A percentile compares a stretch with the other conserved stretches of the same genome.
Conservation (phyloP, 2,888 invertebrate species). For the Apotomis turbidana region DNA sequence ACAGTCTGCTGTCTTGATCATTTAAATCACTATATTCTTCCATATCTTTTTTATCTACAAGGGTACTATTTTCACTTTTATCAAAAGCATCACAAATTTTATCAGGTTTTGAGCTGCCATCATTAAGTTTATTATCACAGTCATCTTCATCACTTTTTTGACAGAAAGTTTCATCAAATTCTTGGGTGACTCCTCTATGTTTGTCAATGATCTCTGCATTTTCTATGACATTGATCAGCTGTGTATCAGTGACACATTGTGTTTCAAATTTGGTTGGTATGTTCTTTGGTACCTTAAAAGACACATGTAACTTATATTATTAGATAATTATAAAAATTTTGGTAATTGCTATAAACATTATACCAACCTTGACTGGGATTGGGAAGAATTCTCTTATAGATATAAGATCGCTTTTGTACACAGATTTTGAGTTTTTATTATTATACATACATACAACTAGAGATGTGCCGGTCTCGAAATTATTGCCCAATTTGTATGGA, state of each 20-base stretch:
- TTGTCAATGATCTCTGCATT: slow-evolving; percentile 61
- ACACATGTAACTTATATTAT: slow-evolving; percentile 5
- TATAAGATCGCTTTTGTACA: too few species aligned
- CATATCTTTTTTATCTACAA: not conserved
- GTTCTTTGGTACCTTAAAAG: slow-evolving; percentile 50
- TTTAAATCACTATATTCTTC: slow-evolving; percentile 1
- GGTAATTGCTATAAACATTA: too few species aligned
- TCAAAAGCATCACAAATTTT: not conserved
- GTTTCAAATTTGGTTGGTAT: slow-evolving; percentile 63
- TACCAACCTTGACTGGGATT: too few species aligned
- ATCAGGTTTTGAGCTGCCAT: not conserved
- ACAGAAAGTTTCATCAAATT: slow-evolving; percentile 61
- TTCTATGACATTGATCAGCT: slow-evolving; percentile 67
- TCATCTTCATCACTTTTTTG: slow-evolving; percentile 30
- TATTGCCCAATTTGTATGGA: too few species aligned
- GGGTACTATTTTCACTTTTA: not conserved
- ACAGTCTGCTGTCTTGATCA: slow-evolving; percentile 13
- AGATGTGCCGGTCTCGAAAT: too few species aligned
- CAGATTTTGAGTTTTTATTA: too few species aligned
- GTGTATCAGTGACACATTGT: slow-evolving; percentile 69
- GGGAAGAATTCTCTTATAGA: too few species aligned
- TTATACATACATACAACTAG: too few species aligned
- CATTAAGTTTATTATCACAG: slow-evolving; percentile 20
- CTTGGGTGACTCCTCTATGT: slow-evolving; percentile 61
- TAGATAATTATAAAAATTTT: not conserved